These are phyloP conservation scores for Amphiura filiformis DNA, from an alignment of 35 echinoderm and acorn worm species.

Conservation along the genomic window DNA sequence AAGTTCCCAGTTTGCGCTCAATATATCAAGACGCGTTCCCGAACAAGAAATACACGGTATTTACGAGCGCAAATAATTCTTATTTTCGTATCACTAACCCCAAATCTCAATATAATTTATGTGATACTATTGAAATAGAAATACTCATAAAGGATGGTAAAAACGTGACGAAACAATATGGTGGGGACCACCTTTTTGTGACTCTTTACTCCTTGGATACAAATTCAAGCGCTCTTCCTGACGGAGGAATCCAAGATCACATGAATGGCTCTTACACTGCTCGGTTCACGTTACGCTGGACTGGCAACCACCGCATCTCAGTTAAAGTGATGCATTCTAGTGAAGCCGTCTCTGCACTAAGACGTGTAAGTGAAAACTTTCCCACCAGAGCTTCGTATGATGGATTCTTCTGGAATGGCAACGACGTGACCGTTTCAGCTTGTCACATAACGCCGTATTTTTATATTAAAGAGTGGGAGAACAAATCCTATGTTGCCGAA, in stretches of 20 bases:
- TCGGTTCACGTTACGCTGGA: background rate
- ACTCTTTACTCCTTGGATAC: background rate
- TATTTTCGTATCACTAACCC: background rate
- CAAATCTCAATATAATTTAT: background rate
- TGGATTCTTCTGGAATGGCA: background rate
- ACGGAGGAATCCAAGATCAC: background rate
- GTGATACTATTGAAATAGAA: background rate
- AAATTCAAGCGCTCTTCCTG: background rate
- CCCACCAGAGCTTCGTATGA: background rate
- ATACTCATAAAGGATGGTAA: too few relatives aligned
- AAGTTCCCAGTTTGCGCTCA: background rate
- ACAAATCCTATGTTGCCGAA: background rate
- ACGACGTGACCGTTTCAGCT: background rate
- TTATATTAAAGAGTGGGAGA: background rate
- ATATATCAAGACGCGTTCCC: background rate
- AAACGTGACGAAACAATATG: background rate
- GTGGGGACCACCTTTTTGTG: background rate
- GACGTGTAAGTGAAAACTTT: background rate
- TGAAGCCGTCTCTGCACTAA: background rate
- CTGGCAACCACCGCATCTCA: background rate
- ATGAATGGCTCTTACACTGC: background rate
- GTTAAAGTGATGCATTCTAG: background rate
- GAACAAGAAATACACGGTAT: background rate
- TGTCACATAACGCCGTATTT: background rate
- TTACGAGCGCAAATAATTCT: background rate